Evolutionary conservation across 2,797 vertebrate genomes (phyloP).

Genomic region (Cryptoprocta ferox): DNA sequence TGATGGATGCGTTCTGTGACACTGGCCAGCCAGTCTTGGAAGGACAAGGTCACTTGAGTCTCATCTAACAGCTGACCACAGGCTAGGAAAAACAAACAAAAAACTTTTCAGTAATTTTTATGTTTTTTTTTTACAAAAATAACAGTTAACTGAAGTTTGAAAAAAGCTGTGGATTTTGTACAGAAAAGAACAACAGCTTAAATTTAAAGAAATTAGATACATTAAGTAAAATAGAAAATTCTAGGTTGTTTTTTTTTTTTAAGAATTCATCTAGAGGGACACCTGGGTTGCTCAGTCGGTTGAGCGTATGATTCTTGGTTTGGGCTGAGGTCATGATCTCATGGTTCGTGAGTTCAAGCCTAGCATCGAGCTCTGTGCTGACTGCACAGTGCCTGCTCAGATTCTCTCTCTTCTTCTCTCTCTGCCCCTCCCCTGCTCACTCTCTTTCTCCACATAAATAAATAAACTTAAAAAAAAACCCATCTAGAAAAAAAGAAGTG

Average conservation of each 20-base stretch:
- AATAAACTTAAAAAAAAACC: background rate
- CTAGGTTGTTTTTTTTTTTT: background rate
- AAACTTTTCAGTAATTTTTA: conserved; percentile 7
- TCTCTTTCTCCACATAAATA: no score
- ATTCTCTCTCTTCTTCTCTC: no score
- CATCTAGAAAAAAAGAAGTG: background rate
- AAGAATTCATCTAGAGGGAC: background rate
- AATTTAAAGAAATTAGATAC: conserved; percentile 48
- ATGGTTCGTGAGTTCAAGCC: no score
- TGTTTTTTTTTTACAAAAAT: conserved; percentile 51
- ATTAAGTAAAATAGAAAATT: conserved; percentile 7
- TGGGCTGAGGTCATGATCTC: no score
- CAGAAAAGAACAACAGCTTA: background rate
- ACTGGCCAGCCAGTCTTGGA: conserved; percentile 94
- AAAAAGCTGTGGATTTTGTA: conserved; percentile 30
- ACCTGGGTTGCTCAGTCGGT: no score
- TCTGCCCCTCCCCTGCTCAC: no score
- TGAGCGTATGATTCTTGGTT: no score
- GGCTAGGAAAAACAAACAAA: conserved; percentile 80
- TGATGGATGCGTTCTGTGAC: conserved; percentile 96
- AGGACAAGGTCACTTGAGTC: conserved; percentile 89
- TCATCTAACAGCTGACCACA: conserved; percentile 90
- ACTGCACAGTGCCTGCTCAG: no score
- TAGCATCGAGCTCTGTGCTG: no score
- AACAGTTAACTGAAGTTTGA: conserved; percentile 38